Conservation (phyloP, 2,113 vertebrate species). For the Penelope pileata region DNA sequence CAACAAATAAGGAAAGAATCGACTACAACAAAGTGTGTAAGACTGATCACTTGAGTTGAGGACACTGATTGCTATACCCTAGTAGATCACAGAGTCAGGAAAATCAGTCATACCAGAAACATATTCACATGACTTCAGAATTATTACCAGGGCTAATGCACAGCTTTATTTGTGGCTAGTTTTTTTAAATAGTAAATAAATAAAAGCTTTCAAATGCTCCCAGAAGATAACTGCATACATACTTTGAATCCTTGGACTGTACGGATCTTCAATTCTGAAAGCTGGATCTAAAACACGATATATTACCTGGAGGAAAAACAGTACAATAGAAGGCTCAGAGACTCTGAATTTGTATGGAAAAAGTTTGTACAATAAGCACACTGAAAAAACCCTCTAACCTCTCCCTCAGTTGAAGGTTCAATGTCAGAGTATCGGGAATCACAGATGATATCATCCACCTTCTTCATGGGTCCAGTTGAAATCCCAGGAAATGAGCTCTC, state of each 20-base stretch:
- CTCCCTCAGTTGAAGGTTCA: slow-evolving; percentile 95
- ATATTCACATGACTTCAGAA: neutral
- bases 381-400: slow-evolving; percentile 76
- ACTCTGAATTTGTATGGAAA: neutral
- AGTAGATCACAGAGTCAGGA: neutral
- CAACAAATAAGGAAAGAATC: neutral
- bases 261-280: slow-evolving; percentile 94
- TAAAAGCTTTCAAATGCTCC: neutral
- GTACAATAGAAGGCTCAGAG: neutral
- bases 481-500: slow-evolving; percentile 88
- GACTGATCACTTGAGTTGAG: neutral
- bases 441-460: slow-evolving; percentile 95
- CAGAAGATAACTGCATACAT: slow-evolving; percentile 53
- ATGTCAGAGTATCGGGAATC: slow-evolving; percentile 97
- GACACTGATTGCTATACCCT: neutral
- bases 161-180: neutral
- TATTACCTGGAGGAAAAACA: slow-evolving; percentile 84
- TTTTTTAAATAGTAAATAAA: neutral
- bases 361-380: neutral
- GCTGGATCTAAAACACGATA: slow-evolving; percentile 95
- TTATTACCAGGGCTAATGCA: fast-evolving
- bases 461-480: slow-evolving; percentile 90
- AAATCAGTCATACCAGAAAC: neutral
- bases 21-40: neutral
- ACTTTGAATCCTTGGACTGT: slow-evolving; percentile 96